phyloP scores from a whole-genome alignment of 1,140 invertebrate species.

The Meteorus sp. region DNA sequence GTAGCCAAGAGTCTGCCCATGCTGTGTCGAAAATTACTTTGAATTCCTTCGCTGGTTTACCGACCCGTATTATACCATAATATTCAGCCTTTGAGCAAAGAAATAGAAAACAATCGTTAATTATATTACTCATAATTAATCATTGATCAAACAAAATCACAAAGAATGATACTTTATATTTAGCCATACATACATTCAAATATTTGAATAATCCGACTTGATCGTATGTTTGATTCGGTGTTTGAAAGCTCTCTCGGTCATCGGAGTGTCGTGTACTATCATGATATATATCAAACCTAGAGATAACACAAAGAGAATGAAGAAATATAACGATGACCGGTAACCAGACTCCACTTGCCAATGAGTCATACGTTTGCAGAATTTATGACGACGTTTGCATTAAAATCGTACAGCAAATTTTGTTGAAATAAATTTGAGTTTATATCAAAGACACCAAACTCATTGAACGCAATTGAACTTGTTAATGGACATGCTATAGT shows the following conservation, averaged over 20 bases:
- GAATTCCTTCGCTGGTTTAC: conserved; percentile 66
- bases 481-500: too few species aligned
- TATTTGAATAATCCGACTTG: conserved; percentile 36
- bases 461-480: too few species aligned
- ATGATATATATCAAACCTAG: conserved; percentile 20
- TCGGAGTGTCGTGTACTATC: neutral
- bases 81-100: conserved; percentile 69
- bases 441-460: too few species aligned
- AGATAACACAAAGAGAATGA: conserved; percentile 1
- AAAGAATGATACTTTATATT: neutral
- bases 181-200: conserved; percentile 37
- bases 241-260: neutral
- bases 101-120: conserved; percentile 19
- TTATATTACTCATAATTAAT: conserved; percentile 11
- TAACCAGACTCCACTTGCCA: too few species aligned
- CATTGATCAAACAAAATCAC: neutral
- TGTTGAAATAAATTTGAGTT: too few species aligned
- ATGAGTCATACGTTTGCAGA: too few species aligned
- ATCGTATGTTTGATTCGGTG: conserved; percentile 27
- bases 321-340: too few species aligned
- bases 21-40: conserved; percentile 73
- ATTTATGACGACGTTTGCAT: too few species aligned
- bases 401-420: too few species aligned
- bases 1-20: conserved; percentile 69
- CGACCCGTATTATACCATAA: conserved; percentile 66